Evolutionary conservation across 2,797 vertebrate genomes (phyloP).

Genomic region (Oceanodroma leucorhoa): DNA sequence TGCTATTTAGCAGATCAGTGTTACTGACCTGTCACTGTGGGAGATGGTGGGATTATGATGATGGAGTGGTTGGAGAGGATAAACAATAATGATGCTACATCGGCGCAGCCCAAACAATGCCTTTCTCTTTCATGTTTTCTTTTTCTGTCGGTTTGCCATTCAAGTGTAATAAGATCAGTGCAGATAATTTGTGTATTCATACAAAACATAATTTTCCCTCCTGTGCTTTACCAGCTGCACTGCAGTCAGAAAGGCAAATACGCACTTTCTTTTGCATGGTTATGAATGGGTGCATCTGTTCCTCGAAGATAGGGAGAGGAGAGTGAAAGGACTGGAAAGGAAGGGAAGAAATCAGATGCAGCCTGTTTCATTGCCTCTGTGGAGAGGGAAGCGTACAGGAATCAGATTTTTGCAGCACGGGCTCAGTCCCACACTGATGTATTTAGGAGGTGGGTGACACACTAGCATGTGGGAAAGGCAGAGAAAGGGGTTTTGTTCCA

Average conservation of each 20-base stretch:
- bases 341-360: not conserved
- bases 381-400: rapidly evolving
- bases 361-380: not conserved
- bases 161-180: conserved; percentile 34
- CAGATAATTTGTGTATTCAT: conserved; percentile 30
- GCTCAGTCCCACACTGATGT: not conserved
- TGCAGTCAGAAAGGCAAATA: not conserved
- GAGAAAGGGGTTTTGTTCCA: not conserved
- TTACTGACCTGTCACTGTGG: not conserved
- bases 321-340: not conserved
- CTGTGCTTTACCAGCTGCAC: conserved; percentile 45
- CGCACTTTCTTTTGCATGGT: not conserved
- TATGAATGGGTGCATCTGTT: conserved; percentile 39
- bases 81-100: not conserved
- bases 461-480: not conserved
- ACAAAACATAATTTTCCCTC: conserved; percentile 29
- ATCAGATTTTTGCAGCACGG: not conserved
- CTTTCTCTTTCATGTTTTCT: conserved; percentile 6
- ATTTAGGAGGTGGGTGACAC: not conserved
- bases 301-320: not conserved
- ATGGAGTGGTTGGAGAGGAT: conserved; percentile 28
- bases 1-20: not conserved
- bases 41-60: not conserved
- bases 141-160: not conserved
- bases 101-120: not conserved